Conservation (phyloP, 2,797 vertebrate genomes). For the Argentina silus region DNA sequence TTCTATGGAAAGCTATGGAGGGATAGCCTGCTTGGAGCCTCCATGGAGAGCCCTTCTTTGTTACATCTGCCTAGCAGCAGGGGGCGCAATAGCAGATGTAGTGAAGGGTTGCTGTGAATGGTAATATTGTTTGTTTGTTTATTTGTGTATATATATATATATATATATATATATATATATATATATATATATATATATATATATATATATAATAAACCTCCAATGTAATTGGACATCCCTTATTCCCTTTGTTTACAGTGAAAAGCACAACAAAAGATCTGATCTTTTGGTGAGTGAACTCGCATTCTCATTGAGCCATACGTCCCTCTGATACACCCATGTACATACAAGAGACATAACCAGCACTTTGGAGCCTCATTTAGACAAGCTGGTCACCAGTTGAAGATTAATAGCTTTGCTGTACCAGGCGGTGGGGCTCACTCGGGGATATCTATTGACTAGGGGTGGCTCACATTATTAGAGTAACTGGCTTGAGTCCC, state of each 20-base stretch:
- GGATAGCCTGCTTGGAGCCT: background rate
- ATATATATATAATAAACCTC: background rate
- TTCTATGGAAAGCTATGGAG: background rate
- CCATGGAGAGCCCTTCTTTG: background rate
- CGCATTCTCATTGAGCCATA: conserved; percentile 1
- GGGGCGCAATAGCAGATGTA: background rate
- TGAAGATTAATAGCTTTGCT: conserved; percentile 37
- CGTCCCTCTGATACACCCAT: conserved; percentile 27
- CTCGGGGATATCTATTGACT: conserved; percentile 24
- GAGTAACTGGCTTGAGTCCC: background rate
- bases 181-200: no score
- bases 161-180: no score
- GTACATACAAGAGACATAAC: conserved; percentile 38
- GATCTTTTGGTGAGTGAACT: conserved; percentile 8
- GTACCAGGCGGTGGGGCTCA: conserved; percentile 21
- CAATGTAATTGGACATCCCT: background rate
- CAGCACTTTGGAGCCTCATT: conserved; percentile 48
- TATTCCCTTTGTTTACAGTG: conserved; percentile 6
- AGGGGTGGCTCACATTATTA: background rate
- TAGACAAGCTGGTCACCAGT: conserved; percentile 38
- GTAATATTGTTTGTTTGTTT: background rate
- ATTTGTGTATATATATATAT: no score
- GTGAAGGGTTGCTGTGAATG: background rate
- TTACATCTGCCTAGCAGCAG: background rate
- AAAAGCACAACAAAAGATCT: conserved; percentile 29